Conservation (phyloP, 2,888 invertebrate genomes). For the Auanema freiburgensis region DNA sequence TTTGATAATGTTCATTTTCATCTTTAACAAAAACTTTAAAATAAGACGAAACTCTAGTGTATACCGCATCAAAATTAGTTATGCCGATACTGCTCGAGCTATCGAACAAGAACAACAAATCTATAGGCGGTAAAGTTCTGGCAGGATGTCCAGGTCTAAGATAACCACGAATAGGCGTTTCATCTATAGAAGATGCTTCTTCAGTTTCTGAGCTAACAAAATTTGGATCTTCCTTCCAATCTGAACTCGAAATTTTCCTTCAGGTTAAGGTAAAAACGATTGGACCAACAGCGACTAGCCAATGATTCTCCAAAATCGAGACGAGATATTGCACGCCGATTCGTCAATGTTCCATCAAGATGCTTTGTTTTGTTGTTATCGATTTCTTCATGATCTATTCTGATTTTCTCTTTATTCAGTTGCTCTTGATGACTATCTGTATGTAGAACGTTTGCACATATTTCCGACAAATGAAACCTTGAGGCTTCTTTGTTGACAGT, state of each 20-base stretch:
- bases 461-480: no score
- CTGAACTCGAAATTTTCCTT: neutral
- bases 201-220: neutral
- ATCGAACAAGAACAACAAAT: slow-evolving; percentile 56
- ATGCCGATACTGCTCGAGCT: slow-evolving; percentile 55
- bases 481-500: neutral
- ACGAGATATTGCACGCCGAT: neutral
- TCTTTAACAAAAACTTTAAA: slow-evolving; percentile 27
- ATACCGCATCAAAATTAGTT: slow-evolving; percentile 52
- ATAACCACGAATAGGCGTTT: slow-evolving; percentile 16
- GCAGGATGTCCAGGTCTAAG: slow-evolving; percentile 52
- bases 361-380: neutral
- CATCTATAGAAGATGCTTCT: neutral
- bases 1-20: slow-evolving; percentile 44
- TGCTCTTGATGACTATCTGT: neutral
- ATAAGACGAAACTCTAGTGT: slow-evolving; percentile 8
- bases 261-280: neutral
- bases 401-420: neutral
- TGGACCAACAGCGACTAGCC: neutral
- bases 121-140: slow-evolving; percentile 55
- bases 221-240: slow-evolving; percentile 2
- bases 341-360: neutral
- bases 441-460: no score
- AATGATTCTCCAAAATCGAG: slow-evolving; percentile 1
- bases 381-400: neutral